These are phyloP conservation scores for Tricholaema leucomelas DNA, from an alignment of 2,113 vertebrate species.

Conservation along the genomic window DNA sequence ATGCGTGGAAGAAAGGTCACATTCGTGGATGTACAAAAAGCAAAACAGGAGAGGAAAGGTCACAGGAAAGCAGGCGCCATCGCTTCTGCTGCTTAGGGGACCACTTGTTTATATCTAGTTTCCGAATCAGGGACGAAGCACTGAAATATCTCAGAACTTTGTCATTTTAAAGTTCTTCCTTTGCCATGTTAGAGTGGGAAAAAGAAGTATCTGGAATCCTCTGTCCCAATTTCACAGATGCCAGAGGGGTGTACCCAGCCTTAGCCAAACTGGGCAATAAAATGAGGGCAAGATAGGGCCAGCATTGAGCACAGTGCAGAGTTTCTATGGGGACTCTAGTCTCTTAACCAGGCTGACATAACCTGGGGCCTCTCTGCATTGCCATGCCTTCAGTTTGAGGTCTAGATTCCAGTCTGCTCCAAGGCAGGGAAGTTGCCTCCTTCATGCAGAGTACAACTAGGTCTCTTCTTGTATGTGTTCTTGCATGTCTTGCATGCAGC, in stretches of 20 bases:
- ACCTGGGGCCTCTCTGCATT: neutral
- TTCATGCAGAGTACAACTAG: neutral
- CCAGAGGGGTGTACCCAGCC: neutral
- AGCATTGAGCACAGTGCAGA: neutral
- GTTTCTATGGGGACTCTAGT: neutral
- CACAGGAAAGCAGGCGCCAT: neutral
- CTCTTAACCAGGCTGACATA: neutral
- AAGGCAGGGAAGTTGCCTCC: neutral
- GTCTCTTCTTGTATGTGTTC: neutral
- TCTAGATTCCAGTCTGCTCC: neutral
- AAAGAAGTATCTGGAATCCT: neutral
- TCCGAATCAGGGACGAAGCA: neutral
- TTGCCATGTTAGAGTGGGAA: neutral
- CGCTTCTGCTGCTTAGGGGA: neutral
- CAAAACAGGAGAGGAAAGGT: neutral
- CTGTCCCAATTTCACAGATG: neutral
- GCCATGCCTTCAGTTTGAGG: neutral
- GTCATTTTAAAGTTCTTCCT: neutral
- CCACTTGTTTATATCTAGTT: neutral
- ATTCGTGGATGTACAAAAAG: neutral
- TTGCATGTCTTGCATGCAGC: neutral
- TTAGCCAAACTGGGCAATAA: neutral
- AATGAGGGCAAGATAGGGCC: neutral
- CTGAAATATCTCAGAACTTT: neutral
- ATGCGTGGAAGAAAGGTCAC: neutral